Evolutionary conservation across 2,888 invertebrate genomes (phyloP).

Genomic region (Latrodectus elegans): DNA sequence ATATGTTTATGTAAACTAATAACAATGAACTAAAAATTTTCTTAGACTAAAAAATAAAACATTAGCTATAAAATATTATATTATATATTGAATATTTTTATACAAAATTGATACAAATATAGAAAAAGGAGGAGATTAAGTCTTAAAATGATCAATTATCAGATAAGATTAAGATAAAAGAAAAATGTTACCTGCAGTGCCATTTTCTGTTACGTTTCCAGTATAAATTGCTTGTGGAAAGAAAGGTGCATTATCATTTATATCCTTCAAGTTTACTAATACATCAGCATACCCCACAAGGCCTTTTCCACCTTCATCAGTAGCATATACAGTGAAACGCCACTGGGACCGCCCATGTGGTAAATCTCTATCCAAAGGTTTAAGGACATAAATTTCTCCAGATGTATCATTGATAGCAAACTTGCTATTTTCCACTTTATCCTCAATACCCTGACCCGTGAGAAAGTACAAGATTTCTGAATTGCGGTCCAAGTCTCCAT

Average conservation of each 20-base stretch:
- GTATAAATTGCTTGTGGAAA: slow-evolving; percentile 72
- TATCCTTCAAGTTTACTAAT: slow-evolving; percentile 96
- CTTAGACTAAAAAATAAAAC: too few species aligned
- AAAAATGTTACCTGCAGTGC: slow-evolving; percentile 75
- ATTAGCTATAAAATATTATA: too few species aligned
- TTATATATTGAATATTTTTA: too few species aligned
- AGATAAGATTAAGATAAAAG: not conserved
- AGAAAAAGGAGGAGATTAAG: too few species aligned
- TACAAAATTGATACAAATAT: too few species aligned
- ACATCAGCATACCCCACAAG: slow-evolving; percentile 97
- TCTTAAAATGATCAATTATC: too few species aligned
- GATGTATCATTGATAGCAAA: slow-evolving; percentile 96
- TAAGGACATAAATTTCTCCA: slow-evolving; percentile 94
- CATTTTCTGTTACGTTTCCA: slow-evolving; percentile 71
- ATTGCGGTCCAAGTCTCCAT: slow-evolving; percentile 95
- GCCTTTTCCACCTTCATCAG: slow-evolving; percentile 95
- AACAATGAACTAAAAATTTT: too few species aligned
- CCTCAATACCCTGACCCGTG: slow-evolving; percentile 95
- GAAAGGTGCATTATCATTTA: slow-evolving; percentile 81
- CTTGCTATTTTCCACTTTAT: slow-evolving; percentile 94
- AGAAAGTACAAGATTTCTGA: slow-evolving; percentile 96
- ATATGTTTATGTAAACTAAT: too few species aligned
- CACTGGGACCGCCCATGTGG: slow-evolving; percentile 95
- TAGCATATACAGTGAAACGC: slow-evolving; percentile 96
- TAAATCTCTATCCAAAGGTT: slow-evolving; percentile 96